Evolutionary conservation across 2,113 vertebrate genomes (phyloP).

Genomic region (Edolisoma coerulescens): DNA sequence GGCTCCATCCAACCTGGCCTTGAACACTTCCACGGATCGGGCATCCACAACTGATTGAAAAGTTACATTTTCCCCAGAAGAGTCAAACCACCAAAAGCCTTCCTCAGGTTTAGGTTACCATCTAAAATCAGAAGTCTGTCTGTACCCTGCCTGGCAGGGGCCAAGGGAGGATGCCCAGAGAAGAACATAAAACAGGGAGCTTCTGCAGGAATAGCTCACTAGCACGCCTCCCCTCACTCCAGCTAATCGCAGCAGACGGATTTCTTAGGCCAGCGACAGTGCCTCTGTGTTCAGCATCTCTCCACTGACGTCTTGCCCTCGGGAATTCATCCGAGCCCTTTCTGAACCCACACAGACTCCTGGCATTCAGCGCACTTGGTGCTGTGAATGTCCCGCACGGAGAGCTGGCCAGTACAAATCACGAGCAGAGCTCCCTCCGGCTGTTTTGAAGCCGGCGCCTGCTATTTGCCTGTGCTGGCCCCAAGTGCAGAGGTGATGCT

Average conservation of each 20-base stretch:
- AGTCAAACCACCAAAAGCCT: not conserved
- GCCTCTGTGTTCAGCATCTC: not conserved
- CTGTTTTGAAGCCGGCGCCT: not conserved
- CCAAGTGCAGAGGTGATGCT: not conserved
- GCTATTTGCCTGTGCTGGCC: not conserved
- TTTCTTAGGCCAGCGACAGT: rapidly evolving
- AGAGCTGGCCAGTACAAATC: not conserved
- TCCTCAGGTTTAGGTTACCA: not conserved
- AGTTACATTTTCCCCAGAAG: not conserved
- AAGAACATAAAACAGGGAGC: not conserved
- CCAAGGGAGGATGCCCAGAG: not conserved
- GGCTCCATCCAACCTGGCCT: not conserved
- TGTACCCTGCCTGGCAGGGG: not conserved
- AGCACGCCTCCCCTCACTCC: not conserved
- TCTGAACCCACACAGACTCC: not conserved
- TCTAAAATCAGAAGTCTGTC: not conserved
- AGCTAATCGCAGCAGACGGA: not conserved
- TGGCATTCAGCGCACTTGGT: not conserved
- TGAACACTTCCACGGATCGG: not conserved
- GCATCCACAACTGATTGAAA: not conserved
- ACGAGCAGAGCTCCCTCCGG: not conserved
- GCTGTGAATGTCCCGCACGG: not conserved
- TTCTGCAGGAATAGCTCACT: rapidly evolving
- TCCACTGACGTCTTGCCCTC: rapidly evolving
- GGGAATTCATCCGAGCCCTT: not conserved